A percentile compares a stretch with the other conserved stretches of the same genome.
Conservation (phyloP, 2,888 invertebrate species). For the Tubulanus polymorphus region DNA sequence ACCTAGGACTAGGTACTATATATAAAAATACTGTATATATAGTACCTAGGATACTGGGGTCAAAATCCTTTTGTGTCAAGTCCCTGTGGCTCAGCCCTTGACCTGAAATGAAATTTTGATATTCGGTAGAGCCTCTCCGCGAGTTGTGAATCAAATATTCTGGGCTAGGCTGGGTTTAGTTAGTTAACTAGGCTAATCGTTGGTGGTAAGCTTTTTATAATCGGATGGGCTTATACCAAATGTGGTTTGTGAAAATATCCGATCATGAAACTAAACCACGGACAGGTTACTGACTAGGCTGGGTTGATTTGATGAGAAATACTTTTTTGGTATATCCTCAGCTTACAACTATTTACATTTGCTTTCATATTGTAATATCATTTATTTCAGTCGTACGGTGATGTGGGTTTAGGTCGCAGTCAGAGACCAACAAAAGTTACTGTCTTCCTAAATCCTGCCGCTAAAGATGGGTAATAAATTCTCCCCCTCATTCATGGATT, state of each 20-base stretch:
- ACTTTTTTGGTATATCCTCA: not conserved
- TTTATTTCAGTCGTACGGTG: constrained; percentile 62
- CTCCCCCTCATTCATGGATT: not conserved
- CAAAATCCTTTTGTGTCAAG: no score
- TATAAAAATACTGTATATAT: no score
- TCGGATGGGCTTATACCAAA: no score
- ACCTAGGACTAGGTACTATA: not conserved
- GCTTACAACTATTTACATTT: constrained; percentile 1
- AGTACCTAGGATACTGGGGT: no score
- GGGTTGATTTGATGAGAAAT: not conserved
- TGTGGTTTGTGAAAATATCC: no score
- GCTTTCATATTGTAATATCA: constrained; percentile 7
- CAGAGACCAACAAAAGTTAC: constrained; percentile 71
- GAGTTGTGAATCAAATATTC: no score
- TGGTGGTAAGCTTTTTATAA: no score
- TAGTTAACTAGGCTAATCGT: not conserved
- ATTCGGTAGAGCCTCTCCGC: no score
- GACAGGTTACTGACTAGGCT: no score
- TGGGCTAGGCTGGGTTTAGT: not conserved
- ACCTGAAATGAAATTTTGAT: no score
- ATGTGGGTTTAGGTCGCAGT: constrained; percentile 60
- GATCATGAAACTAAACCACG: no score
- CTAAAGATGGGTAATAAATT: constrained; percentile 66
- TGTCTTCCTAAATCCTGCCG: constrained; percentile 86
- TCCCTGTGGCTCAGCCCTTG: not conserved